Conservation (phyloP, 1,140 invertebrate genomes). For the Panagrolaimus sp. region DNA sequence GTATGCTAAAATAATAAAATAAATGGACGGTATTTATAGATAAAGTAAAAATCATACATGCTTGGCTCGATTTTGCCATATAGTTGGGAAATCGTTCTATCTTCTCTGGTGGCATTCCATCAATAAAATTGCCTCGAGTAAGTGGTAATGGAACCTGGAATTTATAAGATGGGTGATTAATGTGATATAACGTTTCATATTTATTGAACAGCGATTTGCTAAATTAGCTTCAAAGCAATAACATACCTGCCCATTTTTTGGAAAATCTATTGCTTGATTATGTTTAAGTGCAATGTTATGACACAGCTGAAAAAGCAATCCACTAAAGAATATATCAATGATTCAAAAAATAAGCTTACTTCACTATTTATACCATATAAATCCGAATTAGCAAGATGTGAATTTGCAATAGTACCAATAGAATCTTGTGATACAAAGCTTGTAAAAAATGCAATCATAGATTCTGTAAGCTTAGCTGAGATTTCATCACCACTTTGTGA, state of each 20-base stretch:
- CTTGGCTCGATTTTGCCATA: slow-evolving; percentile 47
- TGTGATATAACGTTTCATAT: too few relatives aligned
- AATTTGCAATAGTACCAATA: slow-evolving; percentile 51
- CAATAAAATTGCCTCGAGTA: too few relatives aligned
- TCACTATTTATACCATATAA: slow-evolving; percentile 38
- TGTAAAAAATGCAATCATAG: slow-evolving; percentile 48
- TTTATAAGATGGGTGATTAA: too few relatives aligned
- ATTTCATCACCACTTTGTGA: too few relatives aligned
- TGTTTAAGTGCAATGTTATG: slow-evolving; percentile 43
- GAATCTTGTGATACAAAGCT: slow-evolving; percentile 52
- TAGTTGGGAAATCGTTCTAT: slow-evolving; percentile 49
- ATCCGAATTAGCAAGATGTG: slow-evolving; percentile 53
- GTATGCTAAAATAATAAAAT: too few relatives aligned
- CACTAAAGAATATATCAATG: neutral
- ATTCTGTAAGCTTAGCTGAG: too few relatives aligned
- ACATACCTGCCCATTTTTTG: slow-evolving; percentile 46
- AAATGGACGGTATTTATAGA: too few relatives aligned
- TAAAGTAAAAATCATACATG: too few relatives aligned
- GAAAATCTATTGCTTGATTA: slow-evolving; percentile 48
- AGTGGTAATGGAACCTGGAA: too few relatives aligned
- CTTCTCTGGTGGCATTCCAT: slow-evolving; percentile 31
- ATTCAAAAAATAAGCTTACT: slow-evolving; percentile 5
- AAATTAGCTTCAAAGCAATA: too few relatives aligned
- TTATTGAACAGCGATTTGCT: too few relatives aligned
- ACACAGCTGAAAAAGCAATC: slow-evolving; percentile 26